Conservation (phyloP, 1,140 invertebrate genomes). For the Orius laevigatus region DNA sequence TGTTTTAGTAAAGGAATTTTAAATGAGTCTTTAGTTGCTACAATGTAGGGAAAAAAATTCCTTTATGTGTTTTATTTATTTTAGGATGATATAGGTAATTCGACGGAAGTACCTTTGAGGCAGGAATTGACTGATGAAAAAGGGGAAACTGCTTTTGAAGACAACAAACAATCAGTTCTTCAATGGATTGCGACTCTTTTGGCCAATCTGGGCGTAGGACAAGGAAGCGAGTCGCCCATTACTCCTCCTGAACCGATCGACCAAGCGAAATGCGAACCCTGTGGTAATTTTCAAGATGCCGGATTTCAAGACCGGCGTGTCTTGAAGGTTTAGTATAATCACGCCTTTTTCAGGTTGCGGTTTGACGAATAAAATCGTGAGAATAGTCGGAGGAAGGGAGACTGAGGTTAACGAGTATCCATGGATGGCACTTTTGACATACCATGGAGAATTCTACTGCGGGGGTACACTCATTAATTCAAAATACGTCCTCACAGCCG, state of each 20-base stretch:
- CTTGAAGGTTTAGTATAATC: not conserved
- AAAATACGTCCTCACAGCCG: conserved; percentile 63
- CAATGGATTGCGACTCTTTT: conserved; percentile 8
- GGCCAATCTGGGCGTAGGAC: not conserved
- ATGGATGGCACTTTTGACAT: conserved; percentile 63
- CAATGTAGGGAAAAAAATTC: no score
- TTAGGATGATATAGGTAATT: not conserved
- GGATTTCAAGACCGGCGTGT: not conserved
- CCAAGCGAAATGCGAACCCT: conserved; percentile 11
- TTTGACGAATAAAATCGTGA: conserved; percentile 50
- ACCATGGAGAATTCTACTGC: conserved; percentile 72
- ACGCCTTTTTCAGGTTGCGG: conserved; percentile 49
- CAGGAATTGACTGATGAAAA: no score
- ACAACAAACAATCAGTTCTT: conserved; percentile 4
- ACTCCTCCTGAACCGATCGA: conserved; percentile 8
- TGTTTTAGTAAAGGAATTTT: no score
- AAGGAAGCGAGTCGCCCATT: not conserved
- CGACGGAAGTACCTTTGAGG: not conserved
- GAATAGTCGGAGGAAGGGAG: conserved; percentile 59
- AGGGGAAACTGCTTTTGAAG: conserved; percentile 7
- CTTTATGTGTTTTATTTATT: no score
- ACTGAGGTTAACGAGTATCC: conserved; percentile 59
- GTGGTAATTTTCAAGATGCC: not conserved
- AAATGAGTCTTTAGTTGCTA: no score
- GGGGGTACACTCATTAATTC: conserved; percentile 68